Evolutionary conservation across 2,888 invertebrate species (phyloP), one percentile per base, ranked within the genome.

Genomic region (Clanis bilineata): DNA sequence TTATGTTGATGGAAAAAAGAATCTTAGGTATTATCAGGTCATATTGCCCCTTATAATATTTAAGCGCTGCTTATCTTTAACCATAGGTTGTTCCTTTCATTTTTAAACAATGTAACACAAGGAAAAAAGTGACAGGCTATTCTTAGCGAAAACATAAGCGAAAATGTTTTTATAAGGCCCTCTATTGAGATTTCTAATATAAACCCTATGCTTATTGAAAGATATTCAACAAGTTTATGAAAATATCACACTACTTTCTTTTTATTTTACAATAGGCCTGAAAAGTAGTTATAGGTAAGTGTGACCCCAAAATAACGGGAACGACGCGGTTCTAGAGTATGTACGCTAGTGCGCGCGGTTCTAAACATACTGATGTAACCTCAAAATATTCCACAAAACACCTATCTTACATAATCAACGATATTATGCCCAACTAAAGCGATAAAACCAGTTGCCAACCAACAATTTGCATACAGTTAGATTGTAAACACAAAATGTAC

Each of bases 401-500:
- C 23, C 47, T 62, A 43, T 58, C 64, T 66, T 69, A 71, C 63
- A 64, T 68, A 69, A 68, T 57, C 59, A 45, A 7, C 12, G 44
- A 38, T 45, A 56, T 43, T 45, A 56, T 56, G 32, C 23, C 23
- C 15, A 18, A 45, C 45, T 44, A 45, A 44, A 9, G 15, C 23
- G 22, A 38, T 32, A 45, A 56, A 59, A 45, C 56, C 22, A 44
- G 56, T 56, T 59, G 23, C 21, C 23, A 44, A 32, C 36, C 22
- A n/a, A 55, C 36, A 38, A 59, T 56, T 59, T 36, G 23, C 47
- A 58, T 68, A 69, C 71, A 73, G 67, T 68, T 71, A 71, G 23
- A 56, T 62, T 59, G 62, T 62, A 69, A 73, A 74, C 64, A 75
- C 63, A 64, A 67, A 51, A 66, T 69, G 75, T 71, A 63, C 60